Conservation (phyloP, 2,113 vertebrate genomes). For the Sigmodon hispidus region DNA sequence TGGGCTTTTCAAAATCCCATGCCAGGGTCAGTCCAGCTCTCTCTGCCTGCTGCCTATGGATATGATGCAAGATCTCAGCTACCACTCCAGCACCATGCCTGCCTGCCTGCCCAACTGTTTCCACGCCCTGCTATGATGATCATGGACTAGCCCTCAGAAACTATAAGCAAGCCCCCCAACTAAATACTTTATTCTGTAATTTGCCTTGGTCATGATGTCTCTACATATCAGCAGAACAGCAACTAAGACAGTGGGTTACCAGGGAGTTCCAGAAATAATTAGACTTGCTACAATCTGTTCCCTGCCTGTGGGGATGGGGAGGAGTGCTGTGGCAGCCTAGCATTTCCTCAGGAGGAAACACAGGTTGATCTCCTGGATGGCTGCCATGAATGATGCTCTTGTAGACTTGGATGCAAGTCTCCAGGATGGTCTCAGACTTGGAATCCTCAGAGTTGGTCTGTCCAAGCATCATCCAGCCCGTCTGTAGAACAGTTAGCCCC, state of each 20-base stretch:
- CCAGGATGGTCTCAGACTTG: background rate
- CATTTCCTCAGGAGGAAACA: background rate
- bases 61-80: background rate
- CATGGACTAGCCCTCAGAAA: background rate
- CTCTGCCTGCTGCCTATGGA: background rate
- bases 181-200: background rate
- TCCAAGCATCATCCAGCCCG: background rate
- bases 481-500: background rate
- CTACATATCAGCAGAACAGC: background rate
- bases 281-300: background rate
- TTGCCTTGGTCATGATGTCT: background rate
- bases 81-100: background rate
- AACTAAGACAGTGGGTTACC: no score
- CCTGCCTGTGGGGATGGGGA: background rate
- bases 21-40: background rate
- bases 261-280: background rate
- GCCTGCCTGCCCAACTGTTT: background rate
- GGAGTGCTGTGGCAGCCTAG: background rate
- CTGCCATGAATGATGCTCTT: background rate
- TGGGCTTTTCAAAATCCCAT: background rate
- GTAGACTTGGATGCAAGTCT: background rate
- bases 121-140: background rate
- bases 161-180: background rate
- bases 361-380: background rate
- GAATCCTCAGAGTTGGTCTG: background rate